Percentiles rank a stretch among this genome's conserved stretches.
Evolutionary conservation across 2,797 vertebrate species (phyloP).

Genomic region (Sarcoramphus papa): DNA sequence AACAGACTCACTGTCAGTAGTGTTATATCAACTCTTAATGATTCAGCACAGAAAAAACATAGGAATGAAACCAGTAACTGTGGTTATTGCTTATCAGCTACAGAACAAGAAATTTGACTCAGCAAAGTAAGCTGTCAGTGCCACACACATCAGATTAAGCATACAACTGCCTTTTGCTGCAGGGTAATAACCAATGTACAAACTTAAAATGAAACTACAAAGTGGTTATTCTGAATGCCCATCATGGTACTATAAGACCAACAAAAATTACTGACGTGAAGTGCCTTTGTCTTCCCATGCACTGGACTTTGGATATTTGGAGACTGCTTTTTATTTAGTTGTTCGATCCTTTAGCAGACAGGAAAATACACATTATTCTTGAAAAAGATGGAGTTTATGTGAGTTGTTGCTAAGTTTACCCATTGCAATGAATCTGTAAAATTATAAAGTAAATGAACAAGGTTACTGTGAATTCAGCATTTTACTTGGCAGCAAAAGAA

Average conservation of each 20-base stretch:
- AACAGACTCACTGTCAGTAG: neutral
- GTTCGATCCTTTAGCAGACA: neutral
- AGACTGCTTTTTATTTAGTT: neutral
- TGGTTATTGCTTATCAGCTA: constrained; percentile 17
- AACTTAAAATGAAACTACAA: neutral
- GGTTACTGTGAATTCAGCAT: neutral
- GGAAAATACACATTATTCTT: neutral
- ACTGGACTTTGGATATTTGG: neutral
- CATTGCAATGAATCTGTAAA: neutral
- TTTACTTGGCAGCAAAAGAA: neutral
- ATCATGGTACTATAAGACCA: neutral
- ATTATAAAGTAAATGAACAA: neutral
- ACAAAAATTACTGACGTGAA: neutral
- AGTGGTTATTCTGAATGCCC: neutral
- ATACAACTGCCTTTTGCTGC: neutral
- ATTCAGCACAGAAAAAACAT: neutral
- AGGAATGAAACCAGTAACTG: neutral
- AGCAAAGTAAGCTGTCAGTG: constrained; percentile 12
- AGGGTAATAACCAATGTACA: neutral
- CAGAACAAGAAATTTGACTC: constrained; percentile 9
- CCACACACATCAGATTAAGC: neutral
- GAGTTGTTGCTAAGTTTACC: neutral
- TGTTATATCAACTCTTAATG: neutral
- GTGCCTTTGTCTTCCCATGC: neutral
- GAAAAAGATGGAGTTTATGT: neutral